Evolutionary conservation across 2,888 invertebrate genomes (phyloP).

Genomic region (Ormyrus pomaceus): DNA sequence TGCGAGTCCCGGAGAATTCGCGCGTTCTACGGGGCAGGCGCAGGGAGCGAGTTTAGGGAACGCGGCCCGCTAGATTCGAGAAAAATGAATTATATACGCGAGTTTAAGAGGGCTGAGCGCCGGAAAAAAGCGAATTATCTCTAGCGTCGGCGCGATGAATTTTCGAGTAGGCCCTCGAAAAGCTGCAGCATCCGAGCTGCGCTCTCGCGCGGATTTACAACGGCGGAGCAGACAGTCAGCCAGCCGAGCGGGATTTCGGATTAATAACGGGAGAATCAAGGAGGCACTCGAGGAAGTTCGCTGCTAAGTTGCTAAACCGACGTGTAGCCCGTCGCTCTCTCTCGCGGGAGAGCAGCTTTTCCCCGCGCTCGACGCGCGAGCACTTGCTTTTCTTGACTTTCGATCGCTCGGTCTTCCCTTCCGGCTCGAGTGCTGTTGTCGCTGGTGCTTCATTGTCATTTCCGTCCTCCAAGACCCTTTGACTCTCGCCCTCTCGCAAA

Average conservation of each 20-base stretch:
- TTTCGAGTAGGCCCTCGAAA: conserved; percentile 25
- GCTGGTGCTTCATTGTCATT: too few species aligned
- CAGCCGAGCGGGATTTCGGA: conserved; percentile 35
- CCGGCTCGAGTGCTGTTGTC: too few species aligned
- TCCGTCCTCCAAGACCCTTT: too few species aligned
- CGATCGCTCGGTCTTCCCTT: background rate
- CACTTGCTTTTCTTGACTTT: background rate
- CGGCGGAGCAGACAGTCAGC: conserved; percentile 32
- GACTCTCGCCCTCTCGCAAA: too few species aligned
- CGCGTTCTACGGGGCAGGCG: too few species aligned
- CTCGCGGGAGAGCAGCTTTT: background rate
- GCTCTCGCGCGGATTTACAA: conserved; percentile 32
- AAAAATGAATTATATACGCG: background rate
- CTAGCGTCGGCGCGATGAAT: conserved; percentile 21
- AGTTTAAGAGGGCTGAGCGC: too few species aligned
- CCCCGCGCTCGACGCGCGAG: background rate
- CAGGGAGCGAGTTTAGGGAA: background rate
- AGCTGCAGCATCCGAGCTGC: conserved; percentile 9
- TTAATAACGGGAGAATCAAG: conserved; percentile 44
- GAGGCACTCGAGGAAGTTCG: conserved; percentile 39
- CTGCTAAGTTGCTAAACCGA: conserved; percentile 48
- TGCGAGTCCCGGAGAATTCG: too few species aligned
- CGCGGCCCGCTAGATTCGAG: background rate
- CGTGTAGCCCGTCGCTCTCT: conserved; percentile 27
- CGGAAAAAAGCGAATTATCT: too few species aligned